These are phyloP conservation scores for Aromia moschata DNA, from an alignment of 2,888 invertebrate species.

Conservation along the genomic window DNA sequence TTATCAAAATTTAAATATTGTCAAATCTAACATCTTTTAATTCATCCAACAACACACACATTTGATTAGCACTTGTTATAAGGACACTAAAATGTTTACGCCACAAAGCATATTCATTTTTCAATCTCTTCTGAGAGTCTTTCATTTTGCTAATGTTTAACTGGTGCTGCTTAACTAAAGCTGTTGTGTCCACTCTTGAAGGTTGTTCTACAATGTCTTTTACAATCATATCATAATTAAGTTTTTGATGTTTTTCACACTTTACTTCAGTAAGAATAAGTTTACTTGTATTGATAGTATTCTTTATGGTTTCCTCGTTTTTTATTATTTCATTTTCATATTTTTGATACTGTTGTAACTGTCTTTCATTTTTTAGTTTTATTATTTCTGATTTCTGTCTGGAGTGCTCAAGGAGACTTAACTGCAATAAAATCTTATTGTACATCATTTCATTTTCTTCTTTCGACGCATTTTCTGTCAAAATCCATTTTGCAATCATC, in stretches of 20 bases:
- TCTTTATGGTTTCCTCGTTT: slow-evolving; percentile 81
- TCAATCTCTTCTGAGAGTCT: slow-evolving; percentile 16
- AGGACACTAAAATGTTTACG: slow-evolving; percentile 31
- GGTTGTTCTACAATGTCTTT: slow-evolving; percentile 91
- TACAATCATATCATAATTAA: slow-evolving; percentile 92
- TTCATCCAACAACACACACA: background rate
- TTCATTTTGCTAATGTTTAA: slow-evolving; percentile 23
- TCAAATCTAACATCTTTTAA: background rate
- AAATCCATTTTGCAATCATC: slow-evolving; percentile 83
- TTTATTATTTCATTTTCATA: slow-evolving; percentile 79
- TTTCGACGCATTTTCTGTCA: slow-evolving; percentile 70
- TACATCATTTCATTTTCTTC: slow-evolving; percentile 73
- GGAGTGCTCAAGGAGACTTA: slow-evolving; percentile 88
- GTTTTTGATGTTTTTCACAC: slow-evolving; percentile 85
- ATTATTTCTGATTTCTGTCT: slow-evolving; percentile 83
- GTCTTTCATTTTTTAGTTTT: slow-evolving; percentile 82
- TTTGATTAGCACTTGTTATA: slow-evolving; percentile 29
- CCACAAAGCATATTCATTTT: slow-evolving; percentile 27
- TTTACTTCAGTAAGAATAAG: slow-evolving; percentile 81
- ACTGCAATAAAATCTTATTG: slow-evolving; percentile 81
- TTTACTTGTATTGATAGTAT: slow-evolving; percentile 84
- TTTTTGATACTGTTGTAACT: slow-evolving; percentile 81
- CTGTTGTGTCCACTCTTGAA: slow-evolving; percentile 81
- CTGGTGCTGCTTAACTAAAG: slow-evolving; percentile 45
- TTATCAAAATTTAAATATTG: too few species aligned